A percentile compares a stretch with the other conserved stretches of the same genome.
Evolutionary conservation across 2,797 vertebrate genomes (phyloP).

Genomic region (Carcharodon carcharias): DNA sequence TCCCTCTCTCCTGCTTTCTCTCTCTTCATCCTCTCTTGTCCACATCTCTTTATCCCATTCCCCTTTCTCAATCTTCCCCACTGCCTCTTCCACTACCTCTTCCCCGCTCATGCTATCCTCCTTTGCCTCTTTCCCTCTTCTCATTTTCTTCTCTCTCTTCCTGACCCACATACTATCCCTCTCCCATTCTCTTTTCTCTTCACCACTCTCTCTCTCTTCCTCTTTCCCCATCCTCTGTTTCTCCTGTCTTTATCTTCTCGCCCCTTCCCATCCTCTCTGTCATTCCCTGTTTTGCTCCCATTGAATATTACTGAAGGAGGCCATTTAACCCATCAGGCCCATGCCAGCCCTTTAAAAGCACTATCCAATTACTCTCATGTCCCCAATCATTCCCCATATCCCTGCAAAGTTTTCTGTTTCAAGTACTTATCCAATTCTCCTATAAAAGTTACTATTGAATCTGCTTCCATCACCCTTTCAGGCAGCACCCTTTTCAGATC

Average conservation of each 20-base stretch:
- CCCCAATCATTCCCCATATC: neutral
- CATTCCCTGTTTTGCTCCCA: neutral
- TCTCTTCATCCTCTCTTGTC: neutral
- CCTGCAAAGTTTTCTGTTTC: neutral
- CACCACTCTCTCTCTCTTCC: neutral
- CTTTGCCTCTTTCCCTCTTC: neutral
- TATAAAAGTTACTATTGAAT: neutral
- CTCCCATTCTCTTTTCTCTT: neutral
- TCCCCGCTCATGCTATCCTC: neutral
- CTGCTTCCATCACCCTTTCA: neutral
- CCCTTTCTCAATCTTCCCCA: neutral
- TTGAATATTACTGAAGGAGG: neutral
- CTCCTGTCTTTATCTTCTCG: neutral
- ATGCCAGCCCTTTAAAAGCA: neutral
- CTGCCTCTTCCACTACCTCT: neutral
- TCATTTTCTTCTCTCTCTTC: neutral
- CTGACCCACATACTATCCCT: neutral
- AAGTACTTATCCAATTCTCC: neutral
- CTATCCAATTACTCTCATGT: neutral
- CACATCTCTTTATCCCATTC: neutral
- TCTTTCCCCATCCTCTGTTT: neutral
- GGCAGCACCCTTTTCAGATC: neutral
- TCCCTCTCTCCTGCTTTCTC: too few species aligned
- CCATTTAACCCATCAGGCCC: neutral
- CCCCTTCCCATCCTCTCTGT: neutral